Evolutionary conservation across 2,113 vertebrate species (phyloP), one percentile per base, ranked within the genome.

Genomic region (Dasyornis broadbenti): DNA sequence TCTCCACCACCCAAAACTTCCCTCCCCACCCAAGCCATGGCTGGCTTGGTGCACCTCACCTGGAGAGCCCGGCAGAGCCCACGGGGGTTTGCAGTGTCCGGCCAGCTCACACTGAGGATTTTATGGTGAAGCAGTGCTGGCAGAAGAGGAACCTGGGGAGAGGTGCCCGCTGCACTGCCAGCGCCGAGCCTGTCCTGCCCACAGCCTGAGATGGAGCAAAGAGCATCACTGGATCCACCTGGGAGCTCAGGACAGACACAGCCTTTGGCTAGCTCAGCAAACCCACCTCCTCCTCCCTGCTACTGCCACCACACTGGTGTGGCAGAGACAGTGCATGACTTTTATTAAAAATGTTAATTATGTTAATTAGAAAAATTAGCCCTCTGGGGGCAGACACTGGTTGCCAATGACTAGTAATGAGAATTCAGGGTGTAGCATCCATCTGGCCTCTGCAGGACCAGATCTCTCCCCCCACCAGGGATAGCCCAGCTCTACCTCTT

Each of bases 101-200:
- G 57, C 86, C 98, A 97, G 94, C 98, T 98, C 78, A 98, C 80
- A 1, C 94, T 94, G 95, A 98, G 91, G 93, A 97, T 95, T 35
- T 97, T 96, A 61, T 82, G 98, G 94, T 97, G 98, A 87, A 98
- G 96, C 80, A 98, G 89, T 1, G 96, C 45, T 0, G 96, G 91
- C 12, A 98, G 98, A 84, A 98, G 94, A 35, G 97, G 97, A 82
- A 97, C 71, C 27, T 96, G 98, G 88, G 97, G 85, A 70, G 95
- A 89, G 6, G 81, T 3, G 2, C 97, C 98, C n/a, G 97, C 98
- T 68, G 98, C 70, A 10, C 97, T 97, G 82, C 98, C 79, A 27
- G 50, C 8, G 5, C 52, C 1, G 0, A 82, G 73, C 4, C 64
- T 69, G 73, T 97, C 96, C 87, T 73, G 94, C 50, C 97, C 69